phyloP scores from a whole-genome alignment of 1,140 invertebrate genomes.

The Ostrea denselamellosa region DNA sequence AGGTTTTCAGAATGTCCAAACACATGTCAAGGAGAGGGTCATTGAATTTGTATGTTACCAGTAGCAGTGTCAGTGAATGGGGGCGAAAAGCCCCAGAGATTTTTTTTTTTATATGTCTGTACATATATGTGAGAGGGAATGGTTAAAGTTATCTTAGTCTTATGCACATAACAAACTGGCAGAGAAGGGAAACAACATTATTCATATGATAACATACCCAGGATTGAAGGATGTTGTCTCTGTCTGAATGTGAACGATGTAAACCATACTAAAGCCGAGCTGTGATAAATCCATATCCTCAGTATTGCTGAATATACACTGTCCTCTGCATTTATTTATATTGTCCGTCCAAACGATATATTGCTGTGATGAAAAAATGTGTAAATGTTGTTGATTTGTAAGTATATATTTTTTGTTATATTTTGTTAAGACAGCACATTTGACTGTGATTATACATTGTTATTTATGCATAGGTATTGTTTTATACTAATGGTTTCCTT shows the following conservation, averaged over 20 bases:
- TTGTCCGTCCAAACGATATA: background rate
- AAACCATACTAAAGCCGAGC: background rate
- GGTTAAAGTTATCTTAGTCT: too few species aligned
- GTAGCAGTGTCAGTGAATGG: background rate
- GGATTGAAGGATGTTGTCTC: too few species aligned
- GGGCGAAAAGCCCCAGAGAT: too few species aligned
- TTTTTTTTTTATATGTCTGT: too few species aligned
- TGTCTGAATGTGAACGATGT: background rate
- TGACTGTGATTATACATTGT: too few species aligned
- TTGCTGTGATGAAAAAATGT: background rate
- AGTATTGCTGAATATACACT: background rate
- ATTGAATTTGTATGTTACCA: background rate
- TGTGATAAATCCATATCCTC: slow-evolving; percentile 24
- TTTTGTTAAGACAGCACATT: too few species aligned
- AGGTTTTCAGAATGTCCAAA: background rate
- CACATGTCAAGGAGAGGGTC: background rate
- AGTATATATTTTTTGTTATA: background rate
- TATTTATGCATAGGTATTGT: background rate
- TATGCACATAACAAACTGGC: too few species aligned
- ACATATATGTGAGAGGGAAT: too few species aligned
- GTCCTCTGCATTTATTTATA: background rate
- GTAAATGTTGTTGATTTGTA: background rate
- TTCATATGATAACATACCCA: too few species aligned
- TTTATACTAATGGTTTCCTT: background rate
- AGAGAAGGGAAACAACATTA: too few species aligned